Percentiles rank a stretch among this genome's conserved stretches.
Evolutionary conservation across 64 coral and sea anemone genomes (phyloP).

Genomic region (Porites australiensis): DNA sequence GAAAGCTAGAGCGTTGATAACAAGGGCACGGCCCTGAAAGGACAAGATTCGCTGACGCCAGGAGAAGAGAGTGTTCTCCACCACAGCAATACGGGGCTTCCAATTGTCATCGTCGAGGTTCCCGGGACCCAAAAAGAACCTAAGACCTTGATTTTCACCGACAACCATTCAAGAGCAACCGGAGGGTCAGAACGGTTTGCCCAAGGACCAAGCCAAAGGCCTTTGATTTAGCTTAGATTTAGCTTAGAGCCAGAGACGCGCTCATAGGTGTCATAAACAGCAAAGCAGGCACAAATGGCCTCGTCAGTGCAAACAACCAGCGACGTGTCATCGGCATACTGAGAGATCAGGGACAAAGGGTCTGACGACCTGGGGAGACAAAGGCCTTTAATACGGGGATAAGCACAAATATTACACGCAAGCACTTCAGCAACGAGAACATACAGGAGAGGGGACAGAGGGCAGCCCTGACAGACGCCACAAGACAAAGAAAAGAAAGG

Average conservation of each 20-base stretch:
- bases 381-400: background rate
- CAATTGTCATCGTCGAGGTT: too few species aligned
- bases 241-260: background rate
- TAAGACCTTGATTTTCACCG: too few species aligned
- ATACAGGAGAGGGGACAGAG: slow-evolving; percentile 17
- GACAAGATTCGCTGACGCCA: too few species aligned
- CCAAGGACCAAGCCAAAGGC: too few species aligned
- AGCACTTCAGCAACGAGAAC: background rate
- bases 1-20: too few species aligned
- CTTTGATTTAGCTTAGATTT: too few species aligned
- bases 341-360: background rate
- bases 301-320: background rate
- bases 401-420: background rate
- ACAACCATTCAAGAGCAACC: too few species aligned
- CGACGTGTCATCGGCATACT: slow-evolving; percentile 55
- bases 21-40: too few species aligned
- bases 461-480: slow-evolving; percentile 34
- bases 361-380: background rate
- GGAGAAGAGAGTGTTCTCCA: too few species aligned
- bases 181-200: too few species aligned
- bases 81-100: too few species aligned
- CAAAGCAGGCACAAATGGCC: slow-evolving; percentile 6
- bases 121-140: too few species aligned
- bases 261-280: slow-evolving; percentile 13
- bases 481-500: slow-evolving; percentile 27